Conservation (phyloP, 1,140 invertebrate species). For the Dendrolimus punctatus region DNA sequence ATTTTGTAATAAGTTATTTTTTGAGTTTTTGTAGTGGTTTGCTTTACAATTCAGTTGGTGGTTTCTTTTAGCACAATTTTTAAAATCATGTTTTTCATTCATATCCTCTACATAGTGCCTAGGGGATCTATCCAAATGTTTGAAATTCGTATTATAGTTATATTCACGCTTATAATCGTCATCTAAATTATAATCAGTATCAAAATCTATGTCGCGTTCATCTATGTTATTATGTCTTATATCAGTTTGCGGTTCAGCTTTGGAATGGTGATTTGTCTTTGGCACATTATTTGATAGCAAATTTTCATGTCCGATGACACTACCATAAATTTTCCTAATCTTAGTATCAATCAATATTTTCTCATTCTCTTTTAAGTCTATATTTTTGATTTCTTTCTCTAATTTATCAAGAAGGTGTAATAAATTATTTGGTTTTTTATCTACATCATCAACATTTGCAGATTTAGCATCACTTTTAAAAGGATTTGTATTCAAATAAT, state of each 20-base stretch:
- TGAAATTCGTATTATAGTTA: background rate
- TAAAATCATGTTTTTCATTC: too few species aligned
- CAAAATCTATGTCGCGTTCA: background rate
- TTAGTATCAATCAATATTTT: conserved; percentile 39
- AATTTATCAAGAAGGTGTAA: conserved; percentile 34
- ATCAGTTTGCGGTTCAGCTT: too few species aligned
- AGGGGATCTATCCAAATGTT: background rate
- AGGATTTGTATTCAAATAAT: conserved; percentile 5
- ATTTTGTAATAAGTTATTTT: too few species aligned
- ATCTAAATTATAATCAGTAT: background rate
- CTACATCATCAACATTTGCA: conserved; percentile 12
- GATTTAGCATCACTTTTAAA: background rate
- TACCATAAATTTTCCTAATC: conserved; percentile 37
- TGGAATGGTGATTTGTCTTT: too few species aligned
- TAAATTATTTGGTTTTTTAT: conserved; percentile 19
- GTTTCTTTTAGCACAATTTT: too few species aligned
- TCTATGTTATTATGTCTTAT: too few species aligned
- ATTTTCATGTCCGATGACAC: conserved; percentile 13
- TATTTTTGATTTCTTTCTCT: conserved; percentile 35
- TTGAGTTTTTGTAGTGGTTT: too few species aligned
- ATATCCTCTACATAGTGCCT: background rate
- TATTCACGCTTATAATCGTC: too few species aligned
- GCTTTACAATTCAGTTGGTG: too few species aligned
- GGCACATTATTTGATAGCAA: too few species aligned
- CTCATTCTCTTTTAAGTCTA: conserved; percentile 21